phyloP scores from a whole-genome alignment of 2,888 invertebrate genomes.

The Eudasyphora cyanicolor region DNA sequence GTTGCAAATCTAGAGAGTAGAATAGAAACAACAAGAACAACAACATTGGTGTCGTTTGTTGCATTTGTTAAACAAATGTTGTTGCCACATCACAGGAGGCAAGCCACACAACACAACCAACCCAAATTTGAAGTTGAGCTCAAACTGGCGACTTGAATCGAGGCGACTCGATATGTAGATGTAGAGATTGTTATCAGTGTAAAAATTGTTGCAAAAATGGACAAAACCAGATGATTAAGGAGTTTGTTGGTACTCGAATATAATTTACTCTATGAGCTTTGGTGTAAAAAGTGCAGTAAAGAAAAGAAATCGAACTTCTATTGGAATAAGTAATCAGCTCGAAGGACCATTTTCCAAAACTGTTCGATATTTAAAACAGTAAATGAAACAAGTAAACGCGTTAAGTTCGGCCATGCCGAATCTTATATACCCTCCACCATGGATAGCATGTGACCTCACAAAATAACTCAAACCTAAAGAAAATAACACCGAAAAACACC shows the following conservation, averaged over 20 bases:
- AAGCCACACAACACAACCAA: not conserved
- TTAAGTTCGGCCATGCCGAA: too few relatives aligned
- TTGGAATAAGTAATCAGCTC: too few relatives aligned
- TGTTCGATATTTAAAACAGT: too few relatives aligned
- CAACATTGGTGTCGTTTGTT: conserved; percentile 6
- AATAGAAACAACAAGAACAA: not conserved
- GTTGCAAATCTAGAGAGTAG: not conserved
- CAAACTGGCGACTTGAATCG: conserved; percentile 3
- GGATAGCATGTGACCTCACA: too few relatives aligned
- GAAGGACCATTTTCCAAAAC: too few relatives aligned
- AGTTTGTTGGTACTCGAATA: not conserved
- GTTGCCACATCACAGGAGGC: not conserved
- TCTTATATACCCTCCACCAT: too few relatives aligned
- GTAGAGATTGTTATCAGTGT: conserved; percentile 59
- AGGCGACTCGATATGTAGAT: not conserved
- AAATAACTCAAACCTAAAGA: too few relatives aligned
- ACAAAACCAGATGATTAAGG: not conserved
- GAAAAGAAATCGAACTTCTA: too few relatives aligned
- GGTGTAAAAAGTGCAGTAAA: too few relatives aligned
- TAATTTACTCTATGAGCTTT: too few relatives aligned
- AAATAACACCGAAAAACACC: too few relatives aligned
- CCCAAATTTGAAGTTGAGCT: not conserved
- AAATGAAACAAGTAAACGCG: too few relatives aligned
- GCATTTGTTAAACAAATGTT: conserved; percentile 25
- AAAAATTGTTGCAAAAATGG: conserved; percentile 51